Evolutionary conservation across 1,140 invertebrate genomes (phyloP).

Genomic region (Drosophila carrolli): DNA sequence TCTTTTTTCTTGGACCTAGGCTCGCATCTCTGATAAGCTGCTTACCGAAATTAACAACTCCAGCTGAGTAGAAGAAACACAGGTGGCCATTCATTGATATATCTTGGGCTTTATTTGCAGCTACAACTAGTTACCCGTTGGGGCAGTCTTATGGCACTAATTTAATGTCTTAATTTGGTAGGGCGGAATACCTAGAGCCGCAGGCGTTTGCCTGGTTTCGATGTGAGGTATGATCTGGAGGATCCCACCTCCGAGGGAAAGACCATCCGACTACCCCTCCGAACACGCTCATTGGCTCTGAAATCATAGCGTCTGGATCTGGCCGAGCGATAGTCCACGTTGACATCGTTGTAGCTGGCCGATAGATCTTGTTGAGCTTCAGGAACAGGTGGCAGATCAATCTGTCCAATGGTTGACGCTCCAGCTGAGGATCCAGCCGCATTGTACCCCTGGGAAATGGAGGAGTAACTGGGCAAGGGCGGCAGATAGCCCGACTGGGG

Average conservation of each 20-base stretch:
- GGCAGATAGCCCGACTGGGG: slow-evolving; percentile 44
- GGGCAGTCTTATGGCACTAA: slow-evolving; percentile 63
- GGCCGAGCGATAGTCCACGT: slow-evolving; percentile 49
- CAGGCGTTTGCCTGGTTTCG: slow-evolving; percentile 29
- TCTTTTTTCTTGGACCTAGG: slow-evolving; percentile 33
- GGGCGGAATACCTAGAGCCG: slow-evolving; percentile 22
- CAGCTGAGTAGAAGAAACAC: slow-evolving; percentile 20
- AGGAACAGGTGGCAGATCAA: slow-evolving; percentile 57
- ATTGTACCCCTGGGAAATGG: slow-evolving; percentile 38
- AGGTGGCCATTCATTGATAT: slow-evolving; percentile 41
- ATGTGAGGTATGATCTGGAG: slow-evolving; percentile 23
- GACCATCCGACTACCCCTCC: slow-evolving; percentile 51
- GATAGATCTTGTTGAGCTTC: slow-evolving; percentile 53
- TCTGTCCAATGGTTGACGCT: slow-evolving; percentile 9
- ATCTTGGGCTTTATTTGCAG: slow-evolving; percentile 54
- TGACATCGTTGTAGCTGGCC: slow-evolving; percentile 21
- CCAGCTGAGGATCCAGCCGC: slow-evolving; percentile 3
- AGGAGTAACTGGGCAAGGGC: slow-evolving; percentile 45
- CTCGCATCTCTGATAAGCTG: slow-evolving; percentile 60
- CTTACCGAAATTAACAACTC: slow-evolving; percentile 63
- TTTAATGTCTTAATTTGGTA: slow-evolving; percentile 66
- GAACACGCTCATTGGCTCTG: slow-evolving; percentile 53
- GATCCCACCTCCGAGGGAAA: slow-evolving; percentile 43
- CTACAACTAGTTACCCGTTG: slow-evolving; percentile 47
- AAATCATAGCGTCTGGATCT: slow-evolving; percentile 47